phyloP scores from a whole-genome alignment of 1,140 invertebrate species.

The Drosophila pseudoobscura region DNA sequence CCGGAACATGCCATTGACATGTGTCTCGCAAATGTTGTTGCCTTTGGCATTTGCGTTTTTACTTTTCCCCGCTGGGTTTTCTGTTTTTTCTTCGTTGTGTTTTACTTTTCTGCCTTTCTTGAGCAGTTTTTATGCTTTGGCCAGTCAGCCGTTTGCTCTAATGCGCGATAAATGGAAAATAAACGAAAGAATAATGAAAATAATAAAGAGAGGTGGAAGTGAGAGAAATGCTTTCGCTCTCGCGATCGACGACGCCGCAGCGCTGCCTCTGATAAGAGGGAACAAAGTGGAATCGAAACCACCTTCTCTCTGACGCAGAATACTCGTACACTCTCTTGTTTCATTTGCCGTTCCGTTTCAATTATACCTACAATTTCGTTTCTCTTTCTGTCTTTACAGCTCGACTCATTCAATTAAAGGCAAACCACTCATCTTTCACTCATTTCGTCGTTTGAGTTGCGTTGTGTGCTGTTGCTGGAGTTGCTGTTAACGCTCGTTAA shows the following conservation, averaged over 20 bases:
- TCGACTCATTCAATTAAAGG: not conserved
- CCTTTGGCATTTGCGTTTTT: slow-evolving; percentile 39
- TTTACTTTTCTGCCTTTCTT: slow-evolving; percentile 27
- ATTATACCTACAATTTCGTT: slow-evolving; percentile 41
- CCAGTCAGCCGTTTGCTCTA: slow-evolving; percentile 41
- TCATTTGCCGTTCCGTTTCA: slow-evolving; percentile 39
- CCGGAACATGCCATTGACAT: slow-evolving; percentile 75
- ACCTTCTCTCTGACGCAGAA: slow-evolving; percentile 6
- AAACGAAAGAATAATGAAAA: slow-evolving; percentile 26
- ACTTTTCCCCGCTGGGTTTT: slow-evolving; percentile 7
- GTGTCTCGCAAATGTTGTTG: slow-evolving; percentile 78
- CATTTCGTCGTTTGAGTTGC: too few relatives aligned
- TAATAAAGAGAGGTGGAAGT: not conserved
- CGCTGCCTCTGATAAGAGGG: slow-evolving; percentile 62
- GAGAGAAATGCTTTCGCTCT: slow-evolving; percentile 3
- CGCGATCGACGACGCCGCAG: slow-evolving; percentile 37
- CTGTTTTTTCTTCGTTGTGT: slow-evolving; percentile 6
- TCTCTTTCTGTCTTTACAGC: slow-evolving; percentile 38
- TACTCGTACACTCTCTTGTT: slow-evolving; percentile 6
- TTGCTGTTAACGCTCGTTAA: slow-evolving; percentile 43
- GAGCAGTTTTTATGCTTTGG: slow-evolving; percentile 2
- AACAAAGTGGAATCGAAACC: slow-evolving; percentile 39
- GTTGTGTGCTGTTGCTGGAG: slow-evolving; percentile 35
- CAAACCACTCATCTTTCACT: too few relatives aligned
- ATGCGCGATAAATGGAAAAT: slow-evolving; percentile 43